A percentile compares a stretch with the other conserved stretches of the same genome.
Evolutionary conservation across 2,797 vertebrate species (phyloP).

Genomic region (Halcyon smyrnensis): DNA sequence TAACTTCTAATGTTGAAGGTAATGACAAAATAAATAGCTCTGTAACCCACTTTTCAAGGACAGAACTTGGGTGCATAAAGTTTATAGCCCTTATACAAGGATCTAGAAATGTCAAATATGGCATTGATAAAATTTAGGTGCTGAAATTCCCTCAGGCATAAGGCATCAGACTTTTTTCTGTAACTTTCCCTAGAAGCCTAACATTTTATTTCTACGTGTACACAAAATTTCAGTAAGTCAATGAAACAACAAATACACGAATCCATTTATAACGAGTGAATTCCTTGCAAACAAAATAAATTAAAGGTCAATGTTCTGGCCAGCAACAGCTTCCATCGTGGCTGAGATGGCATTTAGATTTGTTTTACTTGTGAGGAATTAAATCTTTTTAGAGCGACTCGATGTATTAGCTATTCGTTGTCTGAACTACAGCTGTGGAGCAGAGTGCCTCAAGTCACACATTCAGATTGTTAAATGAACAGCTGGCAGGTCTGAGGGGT

Average conservation of each 20-base stretch:
- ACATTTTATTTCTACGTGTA: not conserved
- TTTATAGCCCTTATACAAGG: not conserved
- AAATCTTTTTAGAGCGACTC: not conserved
- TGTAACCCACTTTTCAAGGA: not conserved
- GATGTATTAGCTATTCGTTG: not conserved
- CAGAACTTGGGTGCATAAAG: not conserved
- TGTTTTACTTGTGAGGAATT: not conserved
- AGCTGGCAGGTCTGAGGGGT: not conserved
- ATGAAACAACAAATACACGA: not conserved
- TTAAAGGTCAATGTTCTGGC: not conserved
- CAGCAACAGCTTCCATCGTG: not conserved
- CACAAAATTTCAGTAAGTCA: not conserved
- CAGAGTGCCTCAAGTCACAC: not conserved
- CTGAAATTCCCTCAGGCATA: not conserved
- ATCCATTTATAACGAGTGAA: not conserved
- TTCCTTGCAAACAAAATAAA: not conserved
- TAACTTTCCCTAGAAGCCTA: not conserved
- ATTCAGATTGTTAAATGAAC: not conserved
- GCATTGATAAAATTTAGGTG: not conserved
- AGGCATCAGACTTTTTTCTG: not conserved
- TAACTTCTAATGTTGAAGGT: not conserved
- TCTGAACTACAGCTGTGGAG: not conserved
- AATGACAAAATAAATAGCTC: not conserved
- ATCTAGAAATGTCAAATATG: not conserved
- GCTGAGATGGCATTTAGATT: not conserved